phyloP scores from a whole-genome alignment of 2,888 invertebrate genomes.

The Tetragnatha montana region DNA sequence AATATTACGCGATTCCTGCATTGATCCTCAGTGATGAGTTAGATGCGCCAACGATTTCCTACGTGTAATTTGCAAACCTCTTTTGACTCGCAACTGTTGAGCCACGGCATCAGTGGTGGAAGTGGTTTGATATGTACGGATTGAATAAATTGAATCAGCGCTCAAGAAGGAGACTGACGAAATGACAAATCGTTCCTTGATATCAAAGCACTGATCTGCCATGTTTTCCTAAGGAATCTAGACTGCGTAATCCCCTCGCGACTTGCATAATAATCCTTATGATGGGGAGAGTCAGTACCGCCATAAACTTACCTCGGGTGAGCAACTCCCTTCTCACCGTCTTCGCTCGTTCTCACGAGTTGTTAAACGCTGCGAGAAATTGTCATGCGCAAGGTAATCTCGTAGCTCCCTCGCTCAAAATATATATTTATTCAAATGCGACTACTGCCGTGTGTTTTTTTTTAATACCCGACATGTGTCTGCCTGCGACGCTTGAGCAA shows the following conservation, averaged over 20 bases:
- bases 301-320: background rate
- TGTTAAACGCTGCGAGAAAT: background rate
- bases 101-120: too few species aligned
- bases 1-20: too few species aligned
- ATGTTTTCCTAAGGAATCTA: background rate
- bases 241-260: background rate
- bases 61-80: too few species aligned
- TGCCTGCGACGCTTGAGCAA: slow-evolving; percentile 15
- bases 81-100: too few species aligned
- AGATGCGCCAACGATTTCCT: too few species aligned
- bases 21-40: too few species aligned
- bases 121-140: too few species aligned
- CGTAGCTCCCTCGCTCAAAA: background rate
- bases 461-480: background rate
- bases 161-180: too few species aligned
- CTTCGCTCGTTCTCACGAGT: background rate
- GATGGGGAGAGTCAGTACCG: background rate
- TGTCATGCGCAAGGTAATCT: background rate
- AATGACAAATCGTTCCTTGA: too few species aligned
- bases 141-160: too few species aligned
- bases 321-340: background rate
- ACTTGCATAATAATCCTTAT: background rate
- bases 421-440: background rate
- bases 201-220: background rate
- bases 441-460: background rate